phyloP scores from a whole-genome alignment of 2,113 vertebrate genomes.

The Notothenia coriiceps region DNA sequence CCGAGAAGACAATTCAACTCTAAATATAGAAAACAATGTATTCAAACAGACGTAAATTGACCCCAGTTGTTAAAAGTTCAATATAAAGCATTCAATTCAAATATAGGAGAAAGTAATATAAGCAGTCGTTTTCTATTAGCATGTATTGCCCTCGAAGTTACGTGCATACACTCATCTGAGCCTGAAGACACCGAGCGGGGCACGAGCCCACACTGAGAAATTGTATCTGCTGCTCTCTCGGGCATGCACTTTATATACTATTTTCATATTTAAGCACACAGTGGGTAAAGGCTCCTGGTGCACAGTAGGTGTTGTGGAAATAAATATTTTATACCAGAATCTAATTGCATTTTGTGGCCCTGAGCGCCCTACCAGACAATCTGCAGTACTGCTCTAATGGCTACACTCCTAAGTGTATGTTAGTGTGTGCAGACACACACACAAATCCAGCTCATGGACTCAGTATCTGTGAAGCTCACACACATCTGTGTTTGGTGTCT shows the following conservation, averaged over 20 bases:
- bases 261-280: conserved; percentile 75
- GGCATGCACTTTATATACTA: conserved; percentile 63
- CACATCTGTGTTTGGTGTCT: conserved; percentile 23
- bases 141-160: conserved; percentile 29
- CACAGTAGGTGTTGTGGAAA: conserved; percentile 80
- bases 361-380: conserved; percentile 79
- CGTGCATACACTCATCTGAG: conserved; percentile 29
- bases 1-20: conserved; percentile 13
- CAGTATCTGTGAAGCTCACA: neutral
- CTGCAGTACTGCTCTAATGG: conserved; percentile 74
- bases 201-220: conserved; percentile 49
- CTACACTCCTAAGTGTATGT: conserved; percentile 41
- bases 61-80: neutral
- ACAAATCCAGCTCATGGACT: conserved; percentile 31
- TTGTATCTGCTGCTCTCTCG: conserved; percentile 68
- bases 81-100: conserved; percentile 35
- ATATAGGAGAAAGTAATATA: conserved; percentile 41
- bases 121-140: conserved; percentile 38
- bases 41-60: neutral
- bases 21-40: neutral
- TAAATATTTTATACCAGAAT: conserved; percentile 81
- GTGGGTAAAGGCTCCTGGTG: conserved; percentile 64
- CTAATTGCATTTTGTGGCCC: conserved; percentile 83
- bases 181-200: conserved; percentile 23
- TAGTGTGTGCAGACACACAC: neutral